Conservation (phyloP, 92 coral and sea anemone species). For the Plumapathes pennacea region DNA sequence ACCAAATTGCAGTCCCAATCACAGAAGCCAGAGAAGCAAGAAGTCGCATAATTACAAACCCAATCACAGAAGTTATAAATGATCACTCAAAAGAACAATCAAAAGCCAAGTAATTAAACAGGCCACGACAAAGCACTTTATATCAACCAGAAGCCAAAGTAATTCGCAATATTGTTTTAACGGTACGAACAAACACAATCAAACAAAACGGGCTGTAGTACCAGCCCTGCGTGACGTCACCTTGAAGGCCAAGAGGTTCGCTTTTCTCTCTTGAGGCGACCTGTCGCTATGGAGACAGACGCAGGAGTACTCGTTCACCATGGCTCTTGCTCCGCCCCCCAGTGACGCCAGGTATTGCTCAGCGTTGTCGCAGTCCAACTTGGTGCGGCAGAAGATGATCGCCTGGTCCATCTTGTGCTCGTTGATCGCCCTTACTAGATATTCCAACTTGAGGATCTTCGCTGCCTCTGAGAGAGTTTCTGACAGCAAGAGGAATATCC, state of each 20-base stretch:
- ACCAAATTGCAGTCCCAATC: too few species aligned
- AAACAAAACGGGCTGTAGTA: too few species aligned
- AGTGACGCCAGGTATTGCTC: conserved; percentile 64
- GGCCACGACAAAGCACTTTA: background rate
- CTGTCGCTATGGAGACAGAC: conserved; percentile 96
- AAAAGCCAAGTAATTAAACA: too few species aligned
- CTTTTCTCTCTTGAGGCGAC: conserved; percentile 78
- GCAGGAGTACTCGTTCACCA: conserved; percentile 92
- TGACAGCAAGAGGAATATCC: background rate
- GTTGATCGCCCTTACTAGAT: conserved; percentile 75
- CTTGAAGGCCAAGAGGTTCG: conserved; percentile 84
- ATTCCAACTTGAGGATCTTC: conserved; percentile 82
- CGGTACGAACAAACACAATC: too few species aligned
- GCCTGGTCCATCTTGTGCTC: conserved; percentile 94
- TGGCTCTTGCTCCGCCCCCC: conserved; percentile 94
- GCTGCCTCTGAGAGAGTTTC: conserved; percentile 93
- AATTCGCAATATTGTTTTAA: background rate
- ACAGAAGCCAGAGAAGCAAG: too few species aligned
- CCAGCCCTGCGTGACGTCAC: too few species aligned
- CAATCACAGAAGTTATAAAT: too few species aligned
- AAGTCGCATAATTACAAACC: too few species aligned
- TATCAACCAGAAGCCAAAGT: too few species aligned
- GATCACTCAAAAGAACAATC: too few species aligned
- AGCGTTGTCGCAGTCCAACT: conserved; percentile 87
- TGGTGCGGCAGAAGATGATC: conserved; percentile 90